Evolutionary conservation across 2,113 vertebrate species (phyloP).

Genomic region (Piliocolobus tephrosceles): DNA sequence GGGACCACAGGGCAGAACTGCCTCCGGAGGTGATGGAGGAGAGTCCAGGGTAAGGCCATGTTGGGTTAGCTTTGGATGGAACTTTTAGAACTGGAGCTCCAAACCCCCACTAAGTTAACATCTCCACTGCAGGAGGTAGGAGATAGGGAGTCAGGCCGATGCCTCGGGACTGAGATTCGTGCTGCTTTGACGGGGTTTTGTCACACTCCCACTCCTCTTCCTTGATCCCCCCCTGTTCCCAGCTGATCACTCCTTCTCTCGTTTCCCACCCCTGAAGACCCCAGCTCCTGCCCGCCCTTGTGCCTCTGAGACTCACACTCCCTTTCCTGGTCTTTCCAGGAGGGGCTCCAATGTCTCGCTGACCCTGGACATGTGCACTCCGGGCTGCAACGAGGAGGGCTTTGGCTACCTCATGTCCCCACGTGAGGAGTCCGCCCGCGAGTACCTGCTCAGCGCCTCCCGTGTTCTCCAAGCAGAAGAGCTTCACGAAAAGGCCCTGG

Average conservation of each 20-base stretch:
- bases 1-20: neutral
- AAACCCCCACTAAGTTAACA: neutral
- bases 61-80: neutral
- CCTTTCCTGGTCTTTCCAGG: slow-evolving; percentile 81
- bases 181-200: neutral
- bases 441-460: slow-evolving; percentile 94
- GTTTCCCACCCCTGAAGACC: neutral
- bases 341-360: slow-evolving; percentile 98
- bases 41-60: neutral
- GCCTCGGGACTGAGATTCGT: neutral
- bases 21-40: neutral
- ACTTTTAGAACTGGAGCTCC: neutral
- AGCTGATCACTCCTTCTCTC: neutral
- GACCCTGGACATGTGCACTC: slow-evolving; percentile 98
- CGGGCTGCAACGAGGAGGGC: slow-evolving; percentile 93
- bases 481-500: slow-evolving; percentile 93
- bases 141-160: neutral
- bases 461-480: slow-evolving; percentile 90
- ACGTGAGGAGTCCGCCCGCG: slow-evolving; percentile 92
- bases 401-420: slow-evolving; percentile 96
- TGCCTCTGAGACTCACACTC: neutral
- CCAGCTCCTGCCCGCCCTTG: neutral
- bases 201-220: neutral
- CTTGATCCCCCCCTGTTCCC: neutral
- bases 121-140: neutral